Evolutionary conservation across 2,888 invertebrate species (phyloP), one percentile per base, ranked within the genome.

Genomic region (Amiota communis): DNA sequence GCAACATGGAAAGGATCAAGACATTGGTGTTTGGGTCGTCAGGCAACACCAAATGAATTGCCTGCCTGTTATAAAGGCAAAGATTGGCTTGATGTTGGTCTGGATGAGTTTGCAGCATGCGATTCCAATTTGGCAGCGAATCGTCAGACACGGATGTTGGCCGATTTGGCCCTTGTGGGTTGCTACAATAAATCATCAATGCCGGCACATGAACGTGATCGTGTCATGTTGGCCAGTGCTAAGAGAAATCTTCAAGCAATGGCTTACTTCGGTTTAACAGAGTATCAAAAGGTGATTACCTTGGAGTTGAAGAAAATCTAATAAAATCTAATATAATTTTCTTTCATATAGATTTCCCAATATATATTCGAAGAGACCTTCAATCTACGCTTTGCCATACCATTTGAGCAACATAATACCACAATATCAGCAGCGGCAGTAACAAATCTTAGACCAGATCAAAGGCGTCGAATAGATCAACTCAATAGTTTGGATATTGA

Each of bases 231-330:
- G 77, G 95, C 96, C 51, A 98, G 98, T 86, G 99, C 99, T 71
- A 98, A 98, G 91, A 93, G 95, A 79, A 99, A 99, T 91, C 92
- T 99, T 74, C 94, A 95, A 76, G 94, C 95, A 68, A 97, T 99
- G 97, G 96, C 98, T 71, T 99, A 97, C 90, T 99, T 99, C 90
- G 99, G 98, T 78, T 92, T 99, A 77, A 98, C 98, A 9, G 99
- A 99, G 91, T 94, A 93, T 90, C 98, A 99, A 91, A 95, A 95
- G 92, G 95, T 95, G 88, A 81, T 23, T 23, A 23, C 1, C 1
- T n/a, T n/a, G 23, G 23, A 23, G 2, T 20, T 20, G 63, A 53
- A 53, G 53, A 13, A 2, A 13, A 15, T 46, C 57, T 63, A 57
- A 36, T 72, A 47, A 73, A 57, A 72, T 73, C 57, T 47, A n/a